Conservation (phyloP, 1,140 invertebrate genomes). For the Homarus americanus region DNA sequence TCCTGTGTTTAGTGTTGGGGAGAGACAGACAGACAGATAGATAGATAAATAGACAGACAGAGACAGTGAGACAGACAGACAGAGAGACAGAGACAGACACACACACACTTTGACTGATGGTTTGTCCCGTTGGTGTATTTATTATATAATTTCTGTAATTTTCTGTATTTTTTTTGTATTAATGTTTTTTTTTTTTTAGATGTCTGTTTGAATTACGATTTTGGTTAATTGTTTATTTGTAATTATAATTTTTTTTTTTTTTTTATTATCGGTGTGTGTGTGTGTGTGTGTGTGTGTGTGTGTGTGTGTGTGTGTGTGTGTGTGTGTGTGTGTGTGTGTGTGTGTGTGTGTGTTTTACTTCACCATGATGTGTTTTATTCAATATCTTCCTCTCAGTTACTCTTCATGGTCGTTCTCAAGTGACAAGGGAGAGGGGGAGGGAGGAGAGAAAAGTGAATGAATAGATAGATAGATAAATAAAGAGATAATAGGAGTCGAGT, state of each 20-base stretch:
- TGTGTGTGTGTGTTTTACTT: background rate
- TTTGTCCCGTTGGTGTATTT: background rate
- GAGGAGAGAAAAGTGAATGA: background rate
- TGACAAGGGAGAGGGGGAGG: no score
- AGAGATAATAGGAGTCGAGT: background rate
- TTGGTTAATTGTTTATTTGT: no score
- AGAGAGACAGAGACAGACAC: no score
- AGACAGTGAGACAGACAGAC: no score
- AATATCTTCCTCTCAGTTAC: no score
- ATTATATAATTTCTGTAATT: background rate
- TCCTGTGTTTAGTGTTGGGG: conserved; percentile 15
- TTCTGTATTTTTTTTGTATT: no score
- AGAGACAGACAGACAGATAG: background rate
- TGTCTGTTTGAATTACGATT: no score
- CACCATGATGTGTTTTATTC: background rate
- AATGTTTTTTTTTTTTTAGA: no score
- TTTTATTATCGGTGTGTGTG: no score
- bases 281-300: background rate
- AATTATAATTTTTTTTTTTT: no score
- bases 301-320: conserved; percentile 8
- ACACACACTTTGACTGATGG: background rate
- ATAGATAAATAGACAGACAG: no score
- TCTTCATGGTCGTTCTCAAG: no score
- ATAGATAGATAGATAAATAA: background rate
- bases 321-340: conserved; percentile 20